These are phyloP conservation scores for Iphiclides podalirius DNA, from an alignment of 2,888 invertebrate genomes.

Conservation along the genomic window DNA sequence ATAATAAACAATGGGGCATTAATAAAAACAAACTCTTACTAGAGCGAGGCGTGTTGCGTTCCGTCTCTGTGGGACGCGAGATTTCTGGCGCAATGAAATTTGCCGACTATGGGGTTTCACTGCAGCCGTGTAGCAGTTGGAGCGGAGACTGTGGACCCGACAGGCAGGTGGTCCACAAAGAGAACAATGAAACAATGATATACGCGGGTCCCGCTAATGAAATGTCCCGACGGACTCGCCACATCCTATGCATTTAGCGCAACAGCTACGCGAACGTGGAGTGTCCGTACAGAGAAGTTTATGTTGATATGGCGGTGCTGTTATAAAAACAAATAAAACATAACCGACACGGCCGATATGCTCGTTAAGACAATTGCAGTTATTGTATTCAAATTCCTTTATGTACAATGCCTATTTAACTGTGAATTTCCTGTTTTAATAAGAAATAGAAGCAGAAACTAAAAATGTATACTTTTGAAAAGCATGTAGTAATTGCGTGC, in stretches of 20 bases:
- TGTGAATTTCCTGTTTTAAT: conserved; percentile 19
- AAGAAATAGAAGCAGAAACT: not conserved
- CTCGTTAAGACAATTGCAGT: conserved; percentile 14
- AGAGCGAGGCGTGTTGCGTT: conserved; percentile 64
- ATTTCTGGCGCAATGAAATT: conserved; percentile 22
- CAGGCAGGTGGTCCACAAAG: no score
- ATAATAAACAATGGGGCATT: conserved; percentile 75
- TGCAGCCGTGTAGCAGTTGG: no score
- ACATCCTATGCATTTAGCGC: not conserved
- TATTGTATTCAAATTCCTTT: conserved; percentile 16
- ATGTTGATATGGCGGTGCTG: not conserved
- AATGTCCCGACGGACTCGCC: conserved; percentile 36
- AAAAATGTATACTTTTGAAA: no score
- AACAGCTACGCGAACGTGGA: not conserved
- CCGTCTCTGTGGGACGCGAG: conserved; percentile 46
- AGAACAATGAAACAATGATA: no score
- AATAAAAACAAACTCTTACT: conserved; percentile 60
- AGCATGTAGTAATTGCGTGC: no score
- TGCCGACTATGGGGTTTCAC: no score
- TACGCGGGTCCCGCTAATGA: conserved; percentile 62
- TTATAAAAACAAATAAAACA: conserved; percentile 18
- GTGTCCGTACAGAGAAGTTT: not conserved
- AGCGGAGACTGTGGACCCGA: no score
- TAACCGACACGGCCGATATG: conserved; percentile 14
- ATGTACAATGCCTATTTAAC: conserved; percentile 18